These are phyloP conservation scores for Melanargia galathea DNA, from an alignment of 2,888 invertebrate species.

Conservation along the genomic window DNA sequence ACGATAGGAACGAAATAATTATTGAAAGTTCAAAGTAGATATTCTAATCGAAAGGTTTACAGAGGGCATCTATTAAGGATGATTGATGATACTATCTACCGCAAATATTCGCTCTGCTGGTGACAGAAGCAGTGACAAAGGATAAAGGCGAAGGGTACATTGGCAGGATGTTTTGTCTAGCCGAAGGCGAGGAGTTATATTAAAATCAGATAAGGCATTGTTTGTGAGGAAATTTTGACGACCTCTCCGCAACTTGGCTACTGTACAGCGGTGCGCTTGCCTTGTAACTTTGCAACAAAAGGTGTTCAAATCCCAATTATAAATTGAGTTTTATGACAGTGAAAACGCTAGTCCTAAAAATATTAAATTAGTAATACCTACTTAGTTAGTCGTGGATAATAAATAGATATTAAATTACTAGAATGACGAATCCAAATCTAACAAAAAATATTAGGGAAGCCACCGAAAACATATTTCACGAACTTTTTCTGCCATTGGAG, in stretches of 20 bases:
- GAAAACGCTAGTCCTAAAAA: no score
- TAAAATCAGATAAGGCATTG: neutral
- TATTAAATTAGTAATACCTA: no score
- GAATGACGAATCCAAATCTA: constrained; percentile 15
- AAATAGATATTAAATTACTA: constrained; percentile 1
- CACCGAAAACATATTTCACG: constrained; percentile 30
- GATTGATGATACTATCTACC: constrained; percentile 11
- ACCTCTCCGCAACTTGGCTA: neutral
- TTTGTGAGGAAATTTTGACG: neutral
- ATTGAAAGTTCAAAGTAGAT: neutral
- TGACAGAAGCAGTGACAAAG: constrained; percentile 23
- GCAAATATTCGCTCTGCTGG: constrained; percentile 16
- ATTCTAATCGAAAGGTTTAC: constrained; percentile 2
- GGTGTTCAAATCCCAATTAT: no score
- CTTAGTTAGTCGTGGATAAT: neutral
- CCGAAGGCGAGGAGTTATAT: neutral
- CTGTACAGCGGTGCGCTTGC: neutral
- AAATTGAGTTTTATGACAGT: no score
- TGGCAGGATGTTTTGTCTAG: constrained; percentile 13
- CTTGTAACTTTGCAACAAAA: no score
- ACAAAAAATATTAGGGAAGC: constrained; percentile 21
- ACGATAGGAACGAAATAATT: no score
- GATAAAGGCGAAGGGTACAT: constrained; percentile 12
- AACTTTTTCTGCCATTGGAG: constrained; percentile 30
- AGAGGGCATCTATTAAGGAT: constrained; percentile 10